Evolutionary conservation across 2,888 invertebrate genomes (phyloP).

Genomic region (Eilema depressum): DNA sequence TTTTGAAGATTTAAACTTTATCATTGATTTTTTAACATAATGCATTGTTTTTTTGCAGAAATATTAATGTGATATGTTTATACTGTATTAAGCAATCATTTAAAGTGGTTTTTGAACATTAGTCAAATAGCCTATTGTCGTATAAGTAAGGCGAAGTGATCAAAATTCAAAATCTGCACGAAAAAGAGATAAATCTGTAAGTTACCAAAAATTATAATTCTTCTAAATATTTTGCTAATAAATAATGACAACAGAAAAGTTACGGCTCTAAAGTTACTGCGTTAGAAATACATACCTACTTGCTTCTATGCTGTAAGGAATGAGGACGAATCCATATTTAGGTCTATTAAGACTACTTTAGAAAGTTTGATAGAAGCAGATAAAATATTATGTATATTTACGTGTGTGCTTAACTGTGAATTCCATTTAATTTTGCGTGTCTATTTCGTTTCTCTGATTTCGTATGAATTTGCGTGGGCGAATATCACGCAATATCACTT

Average conservation of each 20-base stretch:
- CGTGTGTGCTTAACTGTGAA: neutral
- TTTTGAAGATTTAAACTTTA: no score
- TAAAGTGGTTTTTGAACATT: no score
- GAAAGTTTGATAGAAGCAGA: conserved; percentile 27
- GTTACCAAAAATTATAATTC: neutral
- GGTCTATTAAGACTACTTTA: conserved; percentile 18
- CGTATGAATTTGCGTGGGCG: neutral
- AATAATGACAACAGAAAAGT: neutral
- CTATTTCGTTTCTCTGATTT: neutral
- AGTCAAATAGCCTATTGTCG: no score
- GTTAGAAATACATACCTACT: no score
- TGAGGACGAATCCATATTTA: conserved; percentile 30
- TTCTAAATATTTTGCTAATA: no score
- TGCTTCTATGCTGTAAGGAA: conserved; percentile 22
- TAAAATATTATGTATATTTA: neutral
- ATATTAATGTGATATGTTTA: no score
- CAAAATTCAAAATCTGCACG: neutral
- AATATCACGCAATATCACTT: no score
- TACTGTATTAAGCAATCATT: no score
- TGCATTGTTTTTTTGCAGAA: no score
- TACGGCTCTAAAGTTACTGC: neutral
- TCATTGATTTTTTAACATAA: no score
- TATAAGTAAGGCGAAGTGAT: neutral
- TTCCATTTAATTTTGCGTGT: neutral
- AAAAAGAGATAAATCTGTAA: neutral